Percentiles rank a stretch among this genome's conserved stretches.
phyloP scores from a whole-genome alignment of 2,888 invertebrate genomes.

The Nomada ruficornis region DNA sequence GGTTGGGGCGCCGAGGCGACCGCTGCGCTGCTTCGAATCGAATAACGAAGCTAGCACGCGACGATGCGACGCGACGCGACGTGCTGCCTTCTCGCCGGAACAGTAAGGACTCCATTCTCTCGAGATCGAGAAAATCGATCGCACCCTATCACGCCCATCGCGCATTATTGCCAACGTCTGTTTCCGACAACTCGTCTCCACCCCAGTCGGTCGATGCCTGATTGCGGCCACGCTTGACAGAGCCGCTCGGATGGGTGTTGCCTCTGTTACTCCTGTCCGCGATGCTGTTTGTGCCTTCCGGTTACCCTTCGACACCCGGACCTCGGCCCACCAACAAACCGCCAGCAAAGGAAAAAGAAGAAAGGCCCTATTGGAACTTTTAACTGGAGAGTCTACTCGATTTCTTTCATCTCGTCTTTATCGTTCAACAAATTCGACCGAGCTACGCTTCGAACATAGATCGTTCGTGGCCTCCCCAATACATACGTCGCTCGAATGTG shows the following conservation, averaged over 20 bases:
- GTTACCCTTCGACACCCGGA: not conserved
- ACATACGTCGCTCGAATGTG: no score
- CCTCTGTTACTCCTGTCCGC: conserved; percentile 10
- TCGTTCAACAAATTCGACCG: no score
- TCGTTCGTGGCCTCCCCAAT: no score
- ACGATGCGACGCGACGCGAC: not conserved
- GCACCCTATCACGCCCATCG: conserved; percentile 66
- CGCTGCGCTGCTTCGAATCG: conserved; percentile 53
- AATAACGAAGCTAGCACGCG: conserved; percentile 67
- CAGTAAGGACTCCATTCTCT: conserved; percentile 67
- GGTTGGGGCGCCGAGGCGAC: conserved; percentile 38
- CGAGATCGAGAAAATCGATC: conserved; percentile 72
- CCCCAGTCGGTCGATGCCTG: conserved; percentile 39
- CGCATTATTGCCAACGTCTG: conserved; percentile 71
- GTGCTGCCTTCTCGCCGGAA: conserved; percentile 57
- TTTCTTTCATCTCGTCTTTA: not conserved
- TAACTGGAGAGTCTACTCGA: not conserved
- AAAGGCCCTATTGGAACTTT: not conserved
- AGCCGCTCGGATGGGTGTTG: conserved; percentile 25
- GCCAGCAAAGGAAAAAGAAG: conserved; percentile 8
- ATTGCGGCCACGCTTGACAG: conserved; percentile 61
- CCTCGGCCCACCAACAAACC: not conserved
- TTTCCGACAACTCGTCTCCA: conserved; percentile 66
- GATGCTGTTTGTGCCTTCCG: conserved; percentile 21
- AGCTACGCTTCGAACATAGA: no score